Evolutionary conservation across 2,797 vertebrate species (phyloP), one percentile per base, ranked within the genome.

Genomic region (Eulemur rubriventer): DNA sequence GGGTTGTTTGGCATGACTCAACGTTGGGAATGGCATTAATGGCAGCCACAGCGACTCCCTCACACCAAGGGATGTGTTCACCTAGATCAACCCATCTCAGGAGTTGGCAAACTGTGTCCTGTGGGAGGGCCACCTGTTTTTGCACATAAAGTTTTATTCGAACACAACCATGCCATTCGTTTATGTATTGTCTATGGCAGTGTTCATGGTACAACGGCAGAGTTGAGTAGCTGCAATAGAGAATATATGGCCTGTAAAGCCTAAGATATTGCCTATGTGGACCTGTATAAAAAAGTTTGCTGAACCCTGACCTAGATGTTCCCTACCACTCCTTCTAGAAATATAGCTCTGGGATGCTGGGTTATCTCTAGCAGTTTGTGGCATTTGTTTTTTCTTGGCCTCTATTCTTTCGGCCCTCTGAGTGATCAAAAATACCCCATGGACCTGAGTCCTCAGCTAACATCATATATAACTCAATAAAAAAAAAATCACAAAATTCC

Each of bases 191-290:
- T 28, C 61, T 69, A 24, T 0, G 26, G 20, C 80, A 33, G 35
- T 3, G 4, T 22, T 43, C 59, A 26, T 0, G 18, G 38, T 24
- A 7, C 16, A 7, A 1, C 0, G 24, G 30, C 33, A 69, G 30
- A 73, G 87, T 6, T 67, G 35, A 50, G 16, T 2, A 61, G 46
- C 17, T 86, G 63, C 5, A 7, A 59, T 22, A 46, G 87, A 48
- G 41, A 26, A 33, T 1, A 1, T 0, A 24, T 1, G 35, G 17
- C n/a, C 30, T n/a, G 35, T 26, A 76, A 48, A 63, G 65, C 38
- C n/a, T 33, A 38, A 63, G n/a, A 22, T 5, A 61, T 18, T 72
- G 89, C 67, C 88, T 82, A 1, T 41, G 9, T 70, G 30, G 28
- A 67, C 43, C 41, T 67, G 82, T 70, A 30, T 33, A 14, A 41